Evolutionary conservation across 2,113 vertebrate genomes (phyloP), one percentile per base, ranked within the genome.

Genomic region (Oceanodroma tethys): DNA sequence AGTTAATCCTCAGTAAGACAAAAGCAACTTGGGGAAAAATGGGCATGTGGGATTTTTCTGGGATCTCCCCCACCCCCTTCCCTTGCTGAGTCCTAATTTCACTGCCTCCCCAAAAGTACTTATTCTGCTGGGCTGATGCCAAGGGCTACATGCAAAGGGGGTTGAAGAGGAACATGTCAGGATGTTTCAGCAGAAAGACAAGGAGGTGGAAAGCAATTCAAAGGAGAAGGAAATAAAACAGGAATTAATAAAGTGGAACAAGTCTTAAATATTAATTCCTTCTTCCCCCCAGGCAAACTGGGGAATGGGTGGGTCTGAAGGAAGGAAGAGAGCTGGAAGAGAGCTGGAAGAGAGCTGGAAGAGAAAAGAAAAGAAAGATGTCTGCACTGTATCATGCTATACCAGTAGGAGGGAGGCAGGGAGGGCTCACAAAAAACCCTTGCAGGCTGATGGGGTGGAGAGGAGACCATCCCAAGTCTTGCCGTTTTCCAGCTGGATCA

Each of bases 281-380:
- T 68, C 7, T 81, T 50, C 22, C 2, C 4, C 4, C 5, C 10
- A 18, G 8, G 19, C 6, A 73, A 66, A 55, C 0, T 67, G 29
- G 22, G 14, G 9, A 92, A 78, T 23, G 8, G 8, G 5, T 66
- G 7, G 3, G 11, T 89, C 52, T 88, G 38, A 63, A 85, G 59
- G 40, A 71, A 84, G 56, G 48, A 81, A 53, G 65, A 88, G 52
- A 93, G 21, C 21, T 89, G 63, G 42, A 62, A 94, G 45, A 78
- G 23, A 85, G n/a, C n/a, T n/a, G 56, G 48, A 81, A 53, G 65
- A 88, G 52, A 93, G 21, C 21, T 89, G 63, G 42, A 62, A 94
- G 45, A 78, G 23, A 85, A 91, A 89, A 17, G 47, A 63, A 74
- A 86, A 81, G 25, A 58, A 75, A 67, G 23, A 19, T 52, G 5